Evolutionary conservation across 2,888 invertebrate species (phyloP), one percentile per base, ranked within the genome.

Genomic region (Orgyia antiqua): DNA sequence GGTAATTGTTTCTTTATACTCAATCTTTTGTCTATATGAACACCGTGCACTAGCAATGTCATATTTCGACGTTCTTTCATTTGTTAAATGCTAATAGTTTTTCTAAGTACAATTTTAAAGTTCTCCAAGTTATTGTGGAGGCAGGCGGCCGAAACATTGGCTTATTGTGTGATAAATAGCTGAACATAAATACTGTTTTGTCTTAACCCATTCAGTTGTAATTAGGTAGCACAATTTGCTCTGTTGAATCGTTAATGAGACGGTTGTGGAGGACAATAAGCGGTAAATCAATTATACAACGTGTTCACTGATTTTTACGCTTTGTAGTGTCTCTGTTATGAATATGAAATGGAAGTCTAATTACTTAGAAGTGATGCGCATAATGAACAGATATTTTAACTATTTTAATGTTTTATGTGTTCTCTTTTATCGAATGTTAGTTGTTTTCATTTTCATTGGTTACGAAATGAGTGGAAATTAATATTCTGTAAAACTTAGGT

Each of bases 201-300:
- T 86, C 71, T 80, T 67, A 67, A 52, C 51, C 61, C 67, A 77
- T 84, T 83, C 73, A 70, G 55, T 66, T 76, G 51, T 83, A 82
- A 84, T 84, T 78, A 83, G 86, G 84, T 84, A 86, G 86, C 86
- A 80, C 76, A 79, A 84, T 86, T 82, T 70, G 72, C 71, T 75
- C 72, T 79, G 68, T 70, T 83, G 83, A 76, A 84, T 83, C 72
- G 61, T 55, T 79, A 76, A 84, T 82, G 75, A 82, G 78, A 56
- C 51, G 64, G 60, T 62, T 74, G 62, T 64, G 60, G 51, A 51
- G 58, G 61, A 80, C 79, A 83, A 82, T 74, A 59, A 62, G 69
- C 66, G 72, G 67, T 68, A 69, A 80, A 79, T 80, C 79, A 74
- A 75, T 77, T 78, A 69, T 53, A 68, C 64, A 71, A 59, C 59